Conservation (phyloP, 2,113 vertebrate genomes). For the Entomyzon cyanotis region DNA sequence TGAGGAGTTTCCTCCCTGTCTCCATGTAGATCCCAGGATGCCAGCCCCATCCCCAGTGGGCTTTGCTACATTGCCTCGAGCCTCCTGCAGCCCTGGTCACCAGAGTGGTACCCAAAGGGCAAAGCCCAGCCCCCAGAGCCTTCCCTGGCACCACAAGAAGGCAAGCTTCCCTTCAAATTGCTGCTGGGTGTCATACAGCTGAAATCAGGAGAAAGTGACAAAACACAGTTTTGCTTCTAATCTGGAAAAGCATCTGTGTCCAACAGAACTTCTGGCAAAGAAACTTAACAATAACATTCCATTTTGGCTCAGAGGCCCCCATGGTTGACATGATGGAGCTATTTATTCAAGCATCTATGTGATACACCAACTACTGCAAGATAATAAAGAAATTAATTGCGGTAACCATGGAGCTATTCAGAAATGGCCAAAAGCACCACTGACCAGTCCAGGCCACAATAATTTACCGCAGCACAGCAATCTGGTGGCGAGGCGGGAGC, state of each 20-base stretch:
- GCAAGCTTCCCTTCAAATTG: background rate
- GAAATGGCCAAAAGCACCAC: conserved; percentile 29
- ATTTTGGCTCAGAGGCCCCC: background rate
- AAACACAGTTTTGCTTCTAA: conserved; percentile 13
- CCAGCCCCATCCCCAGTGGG: fast-evolving
- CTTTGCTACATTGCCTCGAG: fast-evolving
- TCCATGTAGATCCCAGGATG: background rate
- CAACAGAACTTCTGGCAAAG: background rate
- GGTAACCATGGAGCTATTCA: background rate
- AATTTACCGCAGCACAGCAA: background rate
- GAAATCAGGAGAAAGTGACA: conserved; percentile 7
- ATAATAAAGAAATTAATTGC: background rate
- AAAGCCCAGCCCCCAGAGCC: background rate
- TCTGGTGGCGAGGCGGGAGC: background rate
- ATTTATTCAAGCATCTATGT: background rate
- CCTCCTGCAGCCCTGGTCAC: background rate
- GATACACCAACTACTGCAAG: background rate
- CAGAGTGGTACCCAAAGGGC: background rate
- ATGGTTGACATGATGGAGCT: background rate
- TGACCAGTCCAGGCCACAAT: conserved; percentile 44
- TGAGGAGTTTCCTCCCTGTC: background rate
- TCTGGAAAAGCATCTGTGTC: background rate
- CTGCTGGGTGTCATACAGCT: background rate
- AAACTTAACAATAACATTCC: background rate
- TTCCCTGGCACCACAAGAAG: background rate